Conservation (phyloP, 2,888 invertebrate genomes). For the Euclidia mi region DNA sequence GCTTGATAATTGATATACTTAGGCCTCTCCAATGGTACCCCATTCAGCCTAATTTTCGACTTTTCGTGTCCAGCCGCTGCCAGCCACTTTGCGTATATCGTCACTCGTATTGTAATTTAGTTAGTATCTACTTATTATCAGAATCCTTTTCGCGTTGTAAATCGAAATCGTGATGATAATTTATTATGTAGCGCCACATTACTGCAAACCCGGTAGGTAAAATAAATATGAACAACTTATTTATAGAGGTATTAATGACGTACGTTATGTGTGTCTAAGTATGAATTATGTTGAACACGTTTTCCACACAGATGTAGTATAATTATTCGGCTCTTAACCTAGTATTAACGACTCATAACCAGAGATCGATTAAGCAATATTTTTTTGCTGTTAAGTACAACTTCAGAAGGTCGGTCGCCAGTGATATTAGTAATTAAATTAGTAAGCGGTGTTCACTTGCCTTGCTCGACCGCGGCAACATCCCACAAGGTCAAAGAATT, state of each 20-base stretch:
- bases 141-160: too few relatives aligned
- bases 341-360: constrained; percentile 43
- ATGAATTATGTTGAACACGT: constrained; percentile 1
- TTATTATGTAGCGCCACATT: not conserved
- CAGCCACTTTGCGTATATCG: too few relatives aligned
- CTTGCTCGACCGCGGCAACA: constrained; percentile 57
- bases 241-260: not conserved
- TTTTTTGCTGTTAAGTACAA: constrained; percentile 49
- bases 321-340: constrained; percentile 40
- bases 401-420: constrained; percentile 55
- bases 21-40: too few relatives aligned
- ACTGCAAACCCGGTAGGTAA: not conserved
- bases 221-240: too few relatives aligned
- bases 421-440: constrained; percentile 69
- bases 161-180: too few relatives aligned
- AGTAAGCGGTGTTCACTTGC: constrained; percentile 62
- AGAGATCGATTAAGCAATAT: constrained; percentile 53
- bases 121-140: too few relatives aligned
- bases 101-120: too few relatives aligned
- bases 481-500: constrained; percentile 65
- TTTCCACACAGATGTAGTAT: constrained; percentile 12
- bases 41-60: too few relatives aligned
- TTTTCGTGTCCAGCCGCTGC: too few relatives aligned
- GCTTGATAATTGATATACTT: too few relatives aligned
- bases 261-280: not conserved